Evolutionary conservation across 2,797 vertebrate genomes (phyloP).

Genomic region (Protosalanx chinensis): DNA sequence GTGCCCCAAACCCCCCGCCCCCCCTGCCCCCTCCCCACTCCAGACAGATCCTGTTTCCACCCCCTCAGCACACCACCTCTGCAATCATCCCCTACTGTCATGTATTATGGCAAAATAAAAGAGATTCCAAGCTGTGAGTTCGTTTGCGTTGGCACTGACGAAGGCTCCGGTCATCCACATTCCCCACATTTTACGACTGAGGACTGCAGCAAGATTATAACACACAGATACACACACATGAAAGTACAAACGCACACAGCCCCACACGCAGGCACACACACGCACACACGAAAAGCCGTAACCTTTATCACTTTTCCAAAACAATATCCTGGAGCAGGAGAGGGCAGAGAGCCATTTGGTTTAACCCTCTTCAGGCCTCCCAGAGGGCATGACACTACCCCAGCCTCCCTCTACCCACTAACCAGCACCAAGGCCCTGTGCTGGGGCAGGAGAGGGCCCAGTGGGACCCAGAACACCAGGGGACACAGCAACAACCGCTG

Average conservation of each 20-base stretch:
- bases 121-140: conserved; percentile 62
- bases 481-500: conserved; percentile 35
- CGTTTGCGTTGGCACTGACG: conserved; percentile 57
- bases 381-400: conserved; percentile 63
- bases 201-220: too few relatives aligned
- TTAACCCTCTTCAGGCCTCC: conserved; percentile 50
- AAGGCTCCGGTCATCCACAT: conserved; percentile 32
- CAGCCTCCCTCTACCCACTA: conserved; percentile 42
- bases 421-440: conserved; percentile 56
- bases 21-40: conserved; percentile 49
- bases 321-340: conserved; percentile 43
- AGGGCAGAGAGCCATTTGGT: conserved; percentile 58
- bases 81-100: conserved; percentile 64
- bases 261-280: background rate
- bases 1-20: conserved; percentile 3
- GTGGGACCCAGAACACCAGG: conserved; percentile 11
- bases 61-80: conserved; percentile 63
- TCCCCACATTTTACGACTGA: too few relatives aligned
- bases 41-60: conserved; percentile 64
- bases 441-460: conserved; percentile 45
- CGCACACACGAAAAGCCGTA: background rate
- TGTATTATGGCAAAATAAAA: conserved; percentile 68
- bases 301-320: conserved; percentile 41
- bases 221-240: background rate
- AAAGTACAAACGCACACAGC: background rate